These are phyloP conservation scores for Drosophila saltans DNA, from an alignment of 1,140 invertebrate genomes.

Conservation along the genomic window DNA sequence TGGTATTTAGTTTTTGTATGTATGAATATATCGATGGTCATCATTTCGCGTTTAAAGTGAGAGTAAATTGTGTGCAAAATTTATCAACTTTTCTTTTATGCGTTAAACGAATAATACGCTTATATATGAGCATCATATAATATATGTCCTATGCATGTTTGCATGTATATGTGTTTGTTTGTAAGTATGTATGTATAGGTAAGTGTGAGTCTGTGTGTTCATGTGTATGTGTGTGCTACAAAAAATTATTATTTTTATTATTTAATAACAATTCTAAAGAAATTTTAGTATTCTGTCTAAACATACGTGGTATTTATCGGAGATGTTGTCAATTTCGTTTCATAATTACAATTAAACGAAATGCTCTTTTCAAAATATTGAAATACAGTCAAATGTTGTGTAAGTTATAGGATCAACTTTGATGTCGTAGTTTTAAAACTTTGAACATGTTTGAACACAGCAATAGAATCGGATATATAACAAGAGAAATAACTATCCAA, in stretches of 20 bases:
- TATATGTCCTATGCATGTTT: slow-evolving; percentile 40
- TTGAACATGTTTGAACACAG: no score
- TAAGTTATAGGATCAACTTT: no score
- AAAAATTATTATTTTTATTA: slow-evolving; percentile 12
- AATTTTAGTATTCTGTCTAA: slow-evolving; percentile 32
- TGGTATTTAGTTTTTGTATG: slow-evolving; percentile 32
- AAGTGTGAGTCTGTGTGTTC: slow-evolving; percentile 21
- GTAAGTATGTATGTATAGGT: slow-evolving; percentile 41
- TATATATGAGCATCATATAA: slow-evolving; percentile 52
- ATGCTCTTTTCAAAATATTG: neutral
- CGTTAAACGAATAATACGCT: slow-evolving; percentile 45
- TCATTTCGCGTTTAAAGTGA: slow-evolving; percentile 74
- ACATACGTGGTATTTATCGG: slow-evolving; percentile 18
- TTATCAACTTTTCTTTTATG: slow-evolving; percentile 35
- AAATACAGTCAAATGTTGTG: no score
- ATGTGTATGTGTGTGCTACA: slow-evolving; percentile 31
- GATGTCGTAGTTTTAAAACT: no score
- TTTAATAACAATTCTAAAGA: slow-evolving; percentile 54
- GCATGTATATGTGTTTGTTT: slow-evolving; percentile 17
- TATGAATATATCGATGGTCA: slow-evolving; percentile 78
- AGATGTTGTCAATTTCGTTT: neutral
- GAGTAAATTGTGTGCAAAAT: slow-evolving; percentile 54
- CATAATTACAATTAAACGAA: neutral
- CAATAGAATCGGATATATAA: no score
- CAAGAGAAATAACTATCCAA: no score